phyloP scores from a whole-genome alignment of 2,113 vertebrate species.

The Pachypanchax playfairii region DNA sequence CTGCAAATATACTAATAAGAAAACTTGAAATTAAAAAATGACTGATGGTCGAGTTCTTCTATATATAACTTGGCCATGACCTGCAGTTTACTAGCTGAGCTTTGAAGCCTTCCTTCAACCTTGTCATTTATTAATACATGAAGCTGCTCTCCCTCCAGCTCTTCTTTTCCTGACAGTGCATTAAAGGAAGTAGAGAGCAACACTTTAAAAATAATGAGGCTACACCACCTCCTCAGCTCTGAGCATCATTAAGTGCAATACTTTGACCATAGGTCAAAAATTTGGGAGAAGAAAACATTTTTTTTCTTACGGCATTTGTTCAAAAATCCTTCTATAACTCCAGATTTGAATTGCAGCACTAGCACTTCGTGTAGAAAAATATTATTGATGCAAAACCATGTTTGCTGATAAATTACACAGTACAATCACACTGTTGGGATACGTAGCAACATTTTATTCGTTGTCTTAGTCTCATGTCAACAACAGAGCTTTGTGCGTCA shows the following conservation, averaged over 20 bases:
- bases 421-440: too few relatives aligned
- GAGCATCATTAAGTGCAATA: neutral
- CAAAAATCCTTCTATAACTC: too few relatives aligned
- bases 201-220: slow-evolving; percentile 66
- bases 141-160: slow-evolving; percentile 60
- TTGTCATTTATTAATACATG: slow-evolving; percentile 78
- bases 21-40: slow-evolving; percentile 25
- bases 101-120: slow-evolving; percentile 65
- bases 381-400: too few relatives aligned
- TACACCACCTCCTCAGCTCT: slow-evolving; percentile 28
- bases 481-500: too few relatives aligned
- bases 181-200: slow-evolving; percentile 52
- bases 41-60: slow-evolving; percentile 34
- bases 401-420: too few relatives aligned
- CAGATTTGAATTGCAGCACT: too few relatives aligned
- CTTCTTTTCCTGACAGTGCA: slow-evolving; percentile 52
- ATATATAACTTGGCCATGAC: slow-evolving; percentile 48
- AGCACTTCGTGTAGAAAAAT: too few relatives aligned
- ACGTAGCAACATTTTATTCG: too few relatives aligned
- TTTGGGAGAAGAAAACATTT: neutral
- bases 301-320: neutral
- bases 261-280: neutral
- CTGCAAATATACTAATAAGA: slow-evolving; percentile 30
- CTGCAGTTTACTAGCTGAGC: slow-evolving; percentile 54
- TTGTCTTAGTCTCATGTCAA: too few relatives aligned